Base-by-base conservation (phyloP, 2,113 vertebrate species). In the Pachypanchax playfairii region DNA sequence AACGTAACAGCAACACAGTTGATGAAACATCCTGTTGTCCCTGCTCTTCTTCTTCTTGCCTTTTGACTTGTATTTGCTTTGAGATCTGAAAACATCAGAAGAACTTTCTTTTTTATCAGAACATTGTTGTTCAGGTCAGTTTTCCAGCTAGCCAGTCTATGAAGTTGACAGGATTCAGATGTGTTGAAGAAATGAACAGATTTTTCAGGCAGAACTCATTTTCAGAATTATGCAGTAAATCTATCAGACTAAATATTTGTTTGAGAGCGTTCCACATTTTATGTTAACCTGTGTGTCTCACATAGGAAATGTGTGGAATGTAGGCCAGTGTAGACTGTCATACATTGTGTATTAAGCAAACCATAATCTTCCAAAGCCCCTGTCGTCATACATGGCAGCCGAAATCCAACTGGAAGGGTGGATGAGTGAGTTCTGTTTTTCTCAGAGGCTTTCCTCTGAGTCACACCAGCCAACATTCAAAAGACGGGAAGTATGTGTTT, bases 401-500 rank as follows among this genome's bases (percentile, higher is more conserved):
- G 44, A 24, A 47, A 31, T 48, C 42, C 62, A 67, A 60, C 57
- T 49, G 61, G 43, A 38, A 61, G 63, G 57, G 61, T 15, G 47
- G 39, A 13, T 52, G 41, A 42, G 28, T 38, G 74, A 69, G 24
- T 66, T 64, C 28, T 57, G 59, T 70, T 73, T 63, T 59, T 66
- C 44, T 67, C 53, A 26, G 39, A 58, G 56, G 59, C 43, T 76
- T 81, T 83, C 25, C 50, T 83, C 53, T 82, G 44, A 68, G 55
- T 70, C 64, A 68, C 24, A 65, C 39, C 44, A 1, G 49, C 29
- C 46, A 22, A 74, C 25, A 42, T 62, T 74, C 48, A 72, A 77
- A 67, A 48, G 35, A 65, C 10, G 20, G 73, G 77, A 80, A 80
- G 56, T 38, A 49, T 63, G 51, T 46, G 73, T 46, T 75, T 74